phyloP scores from a whole-genome alignment of 2,888 invertebrate species.

The Linnaemya vulpina region DNA sequence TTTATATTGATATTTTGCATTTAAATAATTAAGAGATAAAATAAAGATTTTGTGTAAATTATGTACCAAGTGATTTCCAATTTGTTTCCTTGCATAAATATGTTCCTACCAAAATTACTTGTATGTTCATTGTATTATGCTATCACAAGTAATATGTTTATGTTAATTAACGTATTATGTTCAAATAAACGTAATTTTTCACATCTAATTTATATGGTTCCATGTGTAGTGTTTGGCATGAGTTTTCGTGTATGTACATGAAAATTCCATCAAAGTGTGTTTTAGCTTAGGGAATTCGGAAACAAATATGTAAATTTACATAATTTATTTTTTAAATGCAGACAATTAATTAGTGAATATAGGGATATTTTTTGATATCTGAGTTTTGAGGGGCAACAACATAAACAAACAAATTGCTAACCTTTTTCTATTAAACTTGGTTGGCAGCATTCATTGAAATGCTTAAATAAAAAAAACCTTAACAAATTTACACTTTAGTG shows the following conservation, averaged over 20 bases:
- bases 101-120: conserved; percentile 10
- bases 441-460: too few relatives aligned
- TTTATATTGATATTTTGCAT: conserved; percentile 30
- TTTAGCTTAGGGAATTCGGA: too few relatives aligned
- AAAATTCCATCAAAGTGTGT: too few relatives aligned
- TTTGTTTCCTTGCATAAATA: conserved; percentile 14
- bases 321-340: too few relatives aligned
- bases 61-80: conserved; percentile 23
- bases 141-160: conserved; percentile 4
- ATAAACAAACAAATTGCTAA: too few relatives aligned
- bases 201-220: conserved; percentile 1
- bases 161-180: conserved; percentile 28
- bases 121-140: conserved; percentile 12
- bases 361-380: too few relatives aligned
- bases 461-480: too few relatives aligned
- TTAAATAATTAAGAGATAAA: conserved; percentile 38
- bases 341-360: too few relatives aligned
- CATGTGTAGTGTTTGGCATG: neutral
- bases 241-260: neutral
- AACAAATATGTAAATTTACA: too few relatives aligned
- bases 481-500: too few relatives aligned
- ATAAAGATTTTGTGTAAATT: neutral
- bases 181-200: conserved; percentile 20
- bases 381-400: too few relatives aligned
- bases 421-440: too few relatives aligned